Base-by-base conservation (phyloP, 2,797 vertebrate species). In the Naso thynnoides region DNA sequence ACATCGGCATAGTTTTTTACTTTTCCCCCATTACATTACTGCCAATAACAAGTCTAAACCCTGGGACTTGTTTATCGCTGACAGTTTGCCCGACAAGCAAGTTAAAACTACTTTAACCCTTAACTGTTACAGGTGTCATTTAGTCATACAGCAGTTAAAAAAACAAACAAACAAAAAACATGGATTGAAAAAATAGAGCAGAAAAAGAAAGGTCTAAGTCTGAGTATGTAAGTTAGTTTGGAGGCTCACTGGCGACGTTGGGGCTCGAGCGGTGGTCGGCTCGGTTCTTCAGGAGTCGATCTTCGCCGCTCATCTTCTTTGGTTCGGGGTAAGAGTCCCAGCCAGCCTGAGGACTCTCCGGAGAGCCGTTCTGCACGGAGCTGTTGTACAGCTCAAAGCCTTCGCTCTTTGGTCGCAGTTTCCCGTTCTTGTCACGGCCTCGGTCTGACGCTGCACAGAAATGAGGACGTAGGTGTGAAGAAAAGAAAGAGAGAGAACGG, bases 201-300 rank as follows among this genome's bases (percentile, higher is more conserved):
- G 8, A 31, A 31, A 31, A 4, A 31, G 31, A 8, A 31, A 31
- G 8, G 31, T 4, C 31, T 31, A 8, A n/a, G n/a, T n/a, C n/a
- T n/a, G n/a, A n/a, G n/a, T n/a, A n/a, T n/a, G n/a, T n/a, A n/a
- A n/a, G n/a, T n/a, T n/a, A n/a, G n/a, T n/a, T n/a, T n/a, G n/a
- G n/a, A 16, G 48, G 63, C 97, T 95, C 94, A 99, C 98, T 99
- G 90, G 98, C 98, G 61, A 99, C 98, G 59, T 99, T 99, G 85
- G 98, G 98, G 90, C 98, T 99, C 85, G 98, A 99, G 39, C 98
- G 96, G 88, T 99, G 98, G 83, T 99, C 97, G 0, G 95, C 95
- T 29, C 98, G 92, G 88, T 98, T 98, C 92, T 98, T 99, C 79
- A 96, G 94, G 29, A 99, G 90, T 36, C 97, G 92, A 0, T 99